Evolutionary conservation across 2,888 invertebrate genomes (phyloP), one percentile per base, ranked within the genome.

Genomic region (Drosophila barbarae): DNA sequence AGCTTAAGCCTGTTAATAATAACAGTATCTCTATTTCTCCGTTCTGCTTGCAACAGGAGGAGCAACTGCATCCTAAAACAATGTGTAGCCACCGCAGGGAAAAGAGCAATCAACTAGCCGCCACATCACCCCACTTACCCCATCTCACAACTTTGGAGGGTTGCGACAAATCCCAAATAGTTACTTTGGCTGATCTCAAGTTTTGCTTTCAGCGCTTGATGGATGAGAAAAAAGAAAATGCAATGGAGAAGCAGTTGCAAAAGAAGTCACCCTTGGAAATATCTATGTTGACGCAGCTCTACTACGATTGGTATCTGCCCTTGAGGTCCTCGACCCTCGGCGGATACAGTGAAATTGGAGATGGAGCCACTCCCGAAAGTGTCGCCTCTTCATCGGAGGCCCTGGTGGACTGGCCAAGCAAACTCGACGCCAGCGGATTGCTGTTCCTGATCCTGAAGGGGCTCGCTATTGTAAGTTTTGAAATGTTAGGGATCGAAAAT

Each of bases 271-370:
- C 50, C 1, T 6, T 15, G 9, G 52, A 59, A 21, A 34, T 28
- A 6, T 68, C 76, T 0, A 35, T 68, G 13, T 42, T 79, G 1
- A 61, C 26, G 2, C 63, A 47, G 7, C 70, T 79, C 2, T 79
- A 79, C 38, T 71, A 73, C 38, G 70, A 77, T 39, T 76, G 80
- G 76, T 80, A 58, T 15, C n/a, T 68, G 44, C 82, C 82, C n/a
- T 23, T 73, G 3, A 42, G 69, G 13, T 3, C 32, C 13, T 71
- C 65, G 8, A 49, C 21, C 3, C 28, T 47, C 21, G 13, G 32
- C 8, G 10, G 21, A 1, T 18, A n/a, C 10, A 26, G 36, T 2
- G 13, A 9, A 2, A 23, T 18, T 5, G 28, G 28, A 13, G 39
- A 15, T 3, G 26, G 46, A 9, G 10, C 12, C 15, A 8, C 13